phyloP scores from a whole-genome alignment of 2,113 vertebrate genomes.

The Emberiza fucata region DNA sequence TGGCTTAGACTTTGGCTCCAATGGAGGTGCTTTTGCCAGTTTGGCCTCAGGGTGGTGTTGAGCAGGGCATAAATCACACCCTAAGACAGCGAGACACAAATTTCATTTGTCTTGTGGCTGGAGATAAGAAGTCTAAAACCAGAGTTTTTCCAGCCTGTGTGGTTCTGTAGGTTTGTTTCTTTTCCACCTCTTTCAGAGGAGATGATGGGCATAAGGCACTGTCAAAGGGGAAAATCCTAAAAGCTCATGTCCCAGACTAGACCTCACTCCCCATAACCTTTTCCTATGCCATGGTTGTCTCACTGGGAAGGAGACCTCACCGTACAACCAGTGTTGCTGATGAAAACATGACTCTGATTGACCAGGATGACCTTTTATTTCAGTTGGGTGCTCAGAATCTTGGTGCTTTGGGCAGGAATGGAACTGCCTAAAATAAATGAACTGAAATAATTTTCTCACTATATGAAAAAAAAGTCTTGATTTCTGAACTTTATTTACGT shows the following conservation, averaged over 20 bases:
- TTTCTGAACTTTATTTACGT: not conserved
- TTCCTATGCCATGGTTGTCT: fast-evolving
- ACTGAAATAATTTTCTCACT: not conserved
- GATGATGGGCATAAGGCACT: not conserved
- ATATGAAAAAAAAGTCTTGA: not conserved
- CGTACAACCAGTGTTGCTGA: not conserved
- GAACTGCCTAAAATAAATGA: not conserved
- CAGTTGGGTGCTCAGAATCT: not conserved
- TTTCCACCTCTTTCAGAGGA: not conserved
- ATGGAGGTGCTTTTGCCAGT: fast-evolving
- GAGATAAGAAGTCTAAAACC: not conserved
- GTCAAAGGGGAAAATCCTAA: not conserved
- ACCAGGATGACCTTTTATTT: not conserved
- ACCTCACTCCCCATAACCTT: fast-evolving
- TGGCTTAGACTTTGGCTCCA: not conserved
- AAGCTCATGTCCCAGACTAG: not conserved
- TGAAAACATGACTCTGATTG: not conserved
- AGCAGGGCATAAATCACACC: not conserved
- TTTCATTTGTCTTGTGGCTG: not conserved
- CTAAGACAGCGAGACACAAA: not conserved
- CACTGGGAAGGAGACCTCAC: not conserved
- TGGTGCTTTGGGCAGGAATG: not conserved
- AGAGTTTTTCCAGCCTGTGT: not conserved
- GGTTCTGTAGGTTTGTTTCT: not conserved
- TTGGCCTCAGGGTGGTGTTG: not conserved